These are phyloP conservation scores for Seira musarum DNA, from an alignment of 2,888 invertebrate species.

Conservation along the genomic window DNA sequence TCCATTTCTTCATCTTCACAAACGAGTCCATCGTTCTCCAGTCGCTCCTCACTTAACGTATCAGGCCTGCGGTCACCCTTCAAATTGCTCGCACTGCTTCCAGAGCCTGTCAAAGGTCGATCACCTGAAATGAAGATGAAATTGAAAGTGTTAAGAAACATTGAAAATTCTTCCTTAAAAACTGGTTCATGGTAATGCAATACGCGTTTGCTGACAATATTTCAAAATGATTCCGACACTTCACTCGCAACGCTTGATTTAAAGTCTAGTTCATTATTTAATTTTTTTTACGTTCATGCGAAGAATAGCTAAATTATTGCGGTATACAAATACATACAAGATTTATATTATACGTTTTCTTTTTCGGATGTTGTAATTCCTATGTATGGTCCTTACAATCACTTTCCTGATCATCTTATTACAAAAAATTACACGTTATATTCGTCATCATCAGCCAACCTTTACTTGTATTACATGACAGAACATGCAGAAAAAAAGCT, in stretches of 20 bases:
- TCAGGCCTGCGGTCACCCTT: constrained; percentile 67
- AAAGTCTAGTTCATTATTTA: background rate
- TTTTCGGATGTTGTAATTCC: too few species aligned
- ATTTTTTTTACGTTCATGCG: too few species aligned
- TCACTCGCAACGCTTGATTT: background rate
- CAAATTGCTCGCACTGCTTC: constrained; percentile 63
- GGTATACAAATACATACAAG: background rate
- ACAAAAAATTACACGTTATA: background rate
- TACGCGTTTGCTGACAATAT: constrained; percentile 40
- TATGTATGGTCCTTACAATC: too few species aligned
- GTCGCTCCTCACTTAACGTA: constrained; percentile 67
- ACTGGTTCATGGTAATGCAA: constrained; percentile 10
- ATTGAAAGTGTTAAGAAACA: constrained; percentile 35
- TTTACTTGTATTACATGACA: background rate
- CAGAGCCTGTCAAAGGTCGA: constrained; percentile 65
- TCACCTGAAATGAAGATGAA: constrained; percentile 62
- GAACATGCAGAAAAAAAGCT: constrained; percentile 28
- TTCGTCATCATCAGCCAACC: background rate
- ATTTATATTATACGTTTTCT: background rate
- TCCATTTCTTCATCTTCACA: constrained; percentile 67
- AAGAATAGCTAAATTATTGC: too few species aligned
- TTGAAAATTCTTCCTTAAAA: constrained; percentile 14
- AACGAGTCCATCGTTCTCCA: constrained; percentile 66
- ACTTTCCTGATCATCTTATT: too few species aligned
- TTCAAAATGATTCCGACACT: background rate